Evolutionary conservation across 2,113 vertebrate species (phyloP), one percentile per base, ranked within the genome.

Genomic region (Thunnus thynnus): DNA sequence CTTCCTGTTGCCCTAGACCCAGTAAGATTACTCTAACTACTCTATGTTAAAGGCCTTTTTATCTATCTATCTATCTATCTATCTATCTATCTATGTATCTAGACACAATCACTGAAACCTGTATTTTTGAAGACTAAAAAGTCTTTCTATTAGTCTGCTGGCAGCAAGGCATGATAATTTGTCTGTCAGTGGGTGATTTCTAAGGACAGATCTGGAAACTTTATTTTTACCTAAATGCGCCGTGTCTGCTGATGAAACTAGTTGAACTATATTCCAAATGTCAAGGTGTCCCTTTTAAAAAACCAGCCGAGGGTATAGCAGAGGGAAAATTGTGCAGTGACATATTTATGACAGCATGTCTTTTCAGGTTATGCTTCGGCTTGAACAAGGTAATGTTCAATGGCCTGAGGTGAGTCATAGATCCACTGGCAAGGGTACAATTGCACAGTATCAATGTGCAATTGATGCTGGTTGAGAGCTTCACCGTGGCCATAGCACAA

Each of bases 361-460:
- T 60, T 44, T 9, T 50, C 11, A 1, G 57, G n/a, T 55, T 57
- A n/a, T 20, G 12, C 66, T 63, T 25, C 20, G 25, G 25, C 14
- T 22, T 69, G 36, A 41, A 52, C 32, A 25, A 67, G 54, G 22
- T 77, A 14, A 46, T 54, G 46, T 32, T 66, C 51, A 77, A 5
- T 47, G 52, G 46, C 22, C 22, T 25, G 7, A 46, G 41, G 13
- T 51, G 17, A 76, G 16, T 32, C 55, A 56, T 56, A 47, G 44
- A 78, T 47, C 14, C 13, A 41, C 25, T 10, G 14, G 54, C 36
- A 66, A 3, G 13, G 12, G 22, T 14, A 51, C 27, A 30, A 30
- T 30, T 30, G 27, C 27, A 30, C 32, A 54, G 55, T 72, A 20
- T 41, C 27, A 41, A 67, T 67, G 61, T 72, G 62, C 30, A 50